Base-by-base conservation (phyloP, 1,140 invertebrate genomes). In the Archegozetes longisetosus region DNA sequence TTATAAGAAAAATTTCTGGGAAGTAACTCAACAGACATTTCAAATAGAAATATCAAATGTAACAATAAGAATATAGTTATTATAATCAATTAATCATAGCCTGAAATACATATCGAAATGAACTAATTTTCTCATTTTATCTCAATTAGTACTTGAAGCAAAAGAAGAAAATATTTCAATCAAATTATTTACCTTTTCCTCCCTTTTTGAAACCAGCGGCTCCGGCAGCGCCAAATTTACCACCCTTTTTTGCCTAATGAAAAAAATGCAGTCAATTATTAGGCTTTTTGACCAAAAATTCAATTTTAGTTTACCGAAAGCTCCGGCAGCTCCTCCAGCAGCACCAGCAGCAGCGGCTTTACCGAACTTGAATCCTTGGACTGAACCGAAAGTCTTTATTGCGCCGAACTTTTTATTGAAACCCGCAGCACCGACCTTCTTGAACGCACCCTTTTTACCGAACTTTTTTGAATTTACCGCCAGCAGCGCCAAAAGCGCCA, bases 321-420 rank as follows among this genome's bases (percentile, higher is more conserved):
- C 50, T 29, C 51, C 51, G 1, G 50, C 49, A 50, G 57, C 55
- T 2, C 61, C 61, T 29, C 61, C 61, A 53, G 61, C 59, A 40
- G 62, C 53, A 55, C 27, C 61, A 20, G n/a, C 32, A 20, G 58
- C 58, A 24, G 14, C 48, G 25, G 53, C 58, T 53, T 55, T 63
- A 25, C 58, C 58, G 49, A 61, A 60, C 24, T 60, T 61, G 51
- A 62, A 61, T 13, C 62, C 58, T 53, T 61, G 51, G 25, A 32
- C 24, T 28, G 55, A 40, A 13, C 57, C 58, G 46, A 62, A 62
- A 3, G 49, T 62, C n/a, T 51, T 53, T 2, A 62, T 49, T n/a
- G 25, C 22, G 9, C 61, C 61, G 22, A 62, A 53, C 23, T 32
- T 47, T 26, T 62, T 62, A n/a, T 58, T 59, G 48, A 40, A 62